Percentiles rank a stretch among this genome's conserved stretches.
Evolutionary conservation across 1,140 invertebrate species (phyloP).

Genomic region (Ganaspis sp.): DNA sequence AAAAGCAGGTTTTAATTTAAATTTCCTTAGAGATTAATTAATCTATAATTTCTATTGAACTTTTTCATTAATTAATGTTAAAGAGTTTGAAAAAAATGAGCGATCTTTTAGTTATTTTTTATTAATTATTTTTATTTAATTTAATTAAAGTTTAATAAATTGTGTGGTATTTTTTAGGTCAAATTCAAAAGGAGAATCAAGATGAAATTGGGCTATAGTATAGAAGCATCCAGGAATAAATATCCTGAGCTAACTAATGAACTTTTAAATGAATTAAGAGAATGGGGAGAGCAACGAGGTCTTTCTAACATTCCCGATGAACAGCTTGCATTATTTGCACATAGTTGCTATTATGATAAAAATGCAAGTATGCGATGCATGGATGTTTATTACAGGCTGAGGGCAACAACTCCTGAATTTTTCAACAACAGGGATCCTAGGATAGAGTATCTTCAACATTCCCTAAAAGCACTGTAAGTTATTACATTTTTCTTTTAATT

Average conservation of each 20-base stretch:
- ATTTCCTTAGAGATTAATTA: no score
- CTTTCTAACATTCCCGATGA: slow-evolving; percentile 58
- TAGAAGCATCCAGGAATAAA: slow-evolving; percentile 53
- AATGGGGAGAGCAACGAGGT: slow-evolving; percentile 55
- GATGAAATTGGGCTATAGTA: slow-evolving; percentile 64
- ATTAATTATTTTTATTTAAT: no score
- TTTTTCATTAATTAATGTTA: no score
- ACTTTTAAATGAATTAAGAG: slow-evolving; percentile 54
- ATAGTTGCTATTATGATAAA: slow-evolving; percentile 78
- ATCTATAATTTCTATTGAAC: no score
- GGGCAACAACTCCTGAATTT: slow-evolving; percentile 78
- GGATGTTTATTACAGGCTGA: slow-evolving; percentile 77
- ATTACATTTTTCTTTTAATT: slow-evolving; percentile 20
- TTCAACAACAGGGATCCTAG: slow-evolving; percentile 77
- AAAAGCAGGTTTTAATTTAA: no score
- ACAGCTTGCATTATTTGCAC: slow-evolving; percentile 78
- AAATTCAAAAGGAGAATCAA: neutral
- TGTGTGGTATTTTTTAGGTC: neutral
- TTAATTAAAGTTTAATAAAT: neutral
- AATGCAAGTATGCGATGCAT: slow-evolving; percentile 79
- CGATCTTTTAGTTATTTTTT: neutral
- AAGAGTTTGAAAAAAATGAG: no score
- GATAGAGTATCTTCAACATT: slow-evolving; percentile 60
- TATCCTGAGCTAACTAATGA: slow-evolving; percentile 64
- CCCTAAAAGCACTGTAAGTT: slow-evolving; percentile 73